These are phyloP conservation scores for Actinia equina DNA, from an alignment of 64 coral and sea anemone species.

Conservation along the genomic window DNA sequence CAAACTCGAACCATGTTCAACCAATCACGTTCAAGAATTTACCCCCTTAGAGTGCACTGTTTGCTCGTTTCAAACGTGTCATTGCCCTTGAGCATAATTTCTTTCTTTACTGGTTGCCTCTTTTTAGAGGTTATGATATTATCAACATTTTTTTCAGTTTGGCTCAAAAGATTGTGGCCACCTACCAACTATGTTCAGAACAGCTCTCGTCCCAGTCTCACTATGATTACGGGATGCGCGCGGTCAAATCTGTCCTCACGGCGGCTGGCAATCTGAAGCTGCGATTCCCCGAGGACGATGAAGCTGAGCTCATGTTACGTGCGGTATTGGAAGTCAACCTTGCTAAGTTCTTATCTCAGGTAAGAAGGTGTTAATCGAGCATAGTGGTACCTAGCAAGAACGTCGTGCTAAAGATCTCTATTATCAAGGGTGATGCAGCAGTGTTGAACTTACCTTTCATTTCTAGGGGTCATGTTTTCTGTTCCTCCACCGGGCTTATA, in stretches of 20 bases:
- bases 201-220: constrained; percentile 99
- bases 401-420: no score
- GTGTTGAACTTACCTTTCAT: no score
- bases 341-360: constrained; percentile 97
- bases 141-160: constrained; percentile 46
- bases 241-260: constrained; percentile 97
- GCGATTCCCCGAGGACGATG: constrained; percentile 87
- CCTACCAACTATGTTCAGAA: constrained; percentile 92
- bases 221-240: constrained; percentile 99
- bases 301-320: constrained; percentile 94
- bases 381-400: background rate
- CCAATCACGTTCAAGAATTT: no score
- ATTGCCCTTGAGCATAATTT: no score
- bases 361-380: background rate
- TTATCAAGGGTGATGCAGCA: no score
- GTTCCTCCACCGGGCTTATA: no score
- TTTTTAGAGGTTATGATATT: background rate
- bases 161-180: constrained; percentile 98
- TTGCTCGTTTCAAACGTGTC: background rate
- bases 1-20: no score
- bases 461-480: no score
- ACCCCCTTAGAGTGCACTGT: background rate
- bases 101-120: no score
- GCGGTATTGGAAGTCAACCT: constrained; percentile 97
- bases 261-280: constrained; percentile 96